A percentile compares a stretch with the other conserved stretches of the same genome.
These are phyloP conservation scores for Mohoua ochrocephala DNA, from an alignment of 2,113 vertebrate genomes.

Conservation along the genomic window DNA sequence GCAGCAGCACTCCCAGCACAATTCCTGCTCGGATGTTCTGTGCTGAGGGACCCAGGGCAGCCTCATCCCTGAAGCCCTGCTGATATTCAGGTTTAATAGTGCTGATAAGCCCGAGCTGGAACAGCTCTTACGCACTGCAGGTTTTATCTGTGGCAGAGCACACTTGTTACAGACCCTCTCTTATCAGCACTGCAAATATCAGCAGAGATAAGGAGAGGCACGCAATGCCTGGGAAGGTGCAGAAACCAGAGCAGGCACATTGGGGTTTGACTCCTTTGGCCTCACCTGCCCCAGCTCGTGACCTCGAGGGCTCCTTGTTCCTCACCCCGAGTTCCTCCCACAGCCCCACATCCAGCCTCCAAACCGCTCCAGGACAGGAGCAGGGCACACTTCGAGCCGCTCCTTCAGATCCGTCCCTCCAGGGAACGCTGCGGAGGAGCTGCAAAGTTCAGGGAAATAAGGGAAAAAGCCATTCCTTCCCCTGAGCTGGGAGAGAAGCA, in stretches of 20 bases:
- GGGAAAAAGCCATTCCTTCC: neutral
- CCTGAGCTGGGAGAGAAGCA: neutral
- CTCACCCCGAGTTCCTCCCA: neutral
- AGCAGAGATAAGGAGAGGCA: neutral
- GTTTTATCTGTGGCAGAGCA: neutral
- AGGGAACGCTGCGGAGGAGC: neutral
- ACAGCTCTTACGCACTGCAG: neutral
- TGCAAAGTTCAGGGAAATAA: neutral
- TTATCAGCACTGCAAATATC: slow-evolving; percentile 18
- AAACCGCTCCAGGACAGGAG: neutral
- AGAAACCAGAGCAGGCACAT: neutral
- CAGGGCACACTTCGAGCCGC: neutral
- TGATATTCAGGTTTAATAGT: neutral
- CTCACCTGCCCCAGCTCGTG: accelerated
- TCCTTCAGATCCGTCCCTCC: neutral
- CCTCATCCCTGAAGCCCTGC: neutral
- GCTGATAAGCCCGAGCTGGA: neutral
- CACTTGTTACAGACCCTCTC: neutral
- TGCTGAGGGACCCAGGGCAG: neutral
- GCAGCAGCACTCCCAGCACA: neutral
- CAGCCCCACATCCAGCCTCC: neutral
- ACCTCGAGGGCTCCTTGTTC: neutral
- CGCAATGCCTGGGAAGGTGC: neutral
- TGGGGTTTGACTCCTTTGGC: neutral
- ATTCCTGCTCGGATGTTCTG: accelerated